Evolutionary conservation across 1,140 invertebrate genomes (phyloP).

Genomic region (Bombus affinis): DNA sequence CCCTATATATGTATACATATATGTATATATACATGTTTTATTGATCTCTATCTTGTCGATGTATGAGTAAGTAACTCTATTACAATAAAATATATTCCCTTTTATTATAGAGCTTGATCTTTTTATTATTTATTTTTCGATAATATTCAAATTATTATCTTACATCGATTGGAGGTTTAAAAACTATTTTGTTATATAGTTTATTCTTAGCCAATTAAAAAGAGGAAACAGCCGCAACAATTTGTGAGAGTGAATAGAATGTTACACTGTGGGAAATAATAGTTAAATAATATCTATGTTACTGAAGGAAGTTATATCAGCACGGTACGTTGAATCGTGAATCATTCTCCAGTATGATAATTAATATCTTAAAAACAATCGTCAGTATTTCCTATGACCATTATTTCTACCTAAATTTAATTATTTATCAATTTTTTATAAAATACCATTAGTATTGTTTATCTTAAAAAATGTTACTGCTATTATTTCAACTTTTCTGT

Average conservation of each 20-base stretch:
- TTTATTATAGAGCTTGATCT: neutral
- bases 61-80: too few species aligned
- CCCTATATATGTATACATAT: too few species aligned
- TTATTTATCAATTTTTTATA: conserved; percentile 4
- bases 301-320: conserved; percentile 27
- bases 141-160: conserved; percentile 5
- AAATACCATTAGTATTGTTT: neutral
- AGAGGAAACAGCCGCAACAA: neutral
- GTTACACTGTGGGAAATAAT: neutral
- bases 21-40: too few species aligned
- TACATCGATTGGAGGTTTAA: neutral
- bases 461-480: neutral
- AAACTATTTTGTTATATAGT: neutral
- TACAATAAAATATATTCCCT: too few species aligned
- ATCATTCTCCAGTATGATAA: conserved; percentile 14
- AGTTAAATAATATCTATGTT: conserved; percentile 14
- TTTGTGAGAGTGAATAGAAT: neutral
- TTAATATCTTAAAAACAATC: conserved; percentile 2
- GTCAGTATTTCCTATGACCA: neutral
- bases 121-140: neutral
- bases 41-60: too few species aligned
- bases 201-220: neutral
- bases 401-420: conserved; percentile 8
- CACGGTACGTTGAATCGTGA: conserved; percentile 2
- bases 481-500: neutral